Evolutionary conservation across 2,888 invertebrate species (phyloP).

Genomic region (Tetranychus truncatus): DNA sequence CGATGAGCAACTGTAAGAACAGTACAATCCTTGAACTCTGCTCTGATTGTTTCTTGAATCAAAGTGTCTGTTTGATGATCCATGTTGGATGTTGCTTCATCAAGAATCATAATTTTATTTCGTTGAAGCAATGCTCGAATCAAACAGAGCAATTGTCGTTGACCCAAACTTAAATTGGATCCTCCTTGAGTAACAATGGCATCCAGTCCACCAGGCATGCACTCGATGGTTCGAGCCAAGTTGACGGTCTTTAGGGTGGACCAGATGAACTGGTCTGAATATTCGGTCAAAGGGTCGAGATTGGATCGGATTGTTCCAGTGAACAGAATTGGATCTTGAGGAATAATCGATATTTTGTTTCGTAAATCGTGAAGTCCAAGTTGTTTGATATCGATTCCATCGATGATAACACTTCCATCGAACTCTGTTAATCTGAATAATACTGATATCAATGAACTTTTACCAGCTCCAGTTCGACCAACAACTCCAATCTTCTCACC

Average conservation of each 20-base stretch:
- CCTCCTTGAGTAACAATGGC: constrained; percentile 55
- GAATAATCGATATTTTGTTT: constrained; percentile 68
- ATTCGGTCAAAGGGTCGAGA: constrained; percentile 68
- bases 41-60: constrained; percentile 62
- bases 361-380: constrained; percentile 48
- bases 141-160: constrained; percentile 69
- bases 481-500: constrained; percentile 49
- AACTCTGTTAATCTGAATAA: constrained; percentile 37
- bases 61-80: constrained; percentile 46
- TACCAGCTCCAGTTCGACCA: constrained; percentile 58
- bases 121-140: constrained; percentile 67
- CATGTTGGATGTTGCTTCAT: constrained; percentile 83
- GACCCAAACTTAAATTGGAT: constrained; percentile 68
- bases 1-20: constrained; percentile 60
- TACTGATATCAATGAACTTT: constrained; percentile 36
- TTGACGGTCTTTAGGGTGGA: constrained; percentile 62
- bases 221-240: constrained; percentile 46
- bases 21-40: constrained; percentile 51
- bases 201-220: constrained; percentile 47
- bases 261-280: constrained; percentile 59
- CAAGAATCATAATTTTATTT: constrained; percentile 63
- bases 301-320: constrained; percentile 70
- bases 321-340: constrained; percentile 73
- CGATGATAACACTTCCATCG: constrained; percentile 33
- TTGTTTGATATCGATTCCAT: constrained; percentile 33